Evolutionary conservation across 2,113 vertebrate genomes (phyloP), one percentile per base, ranked within the genome.

Genomic region (Oncorhynchus tshawytscha): DNA sequence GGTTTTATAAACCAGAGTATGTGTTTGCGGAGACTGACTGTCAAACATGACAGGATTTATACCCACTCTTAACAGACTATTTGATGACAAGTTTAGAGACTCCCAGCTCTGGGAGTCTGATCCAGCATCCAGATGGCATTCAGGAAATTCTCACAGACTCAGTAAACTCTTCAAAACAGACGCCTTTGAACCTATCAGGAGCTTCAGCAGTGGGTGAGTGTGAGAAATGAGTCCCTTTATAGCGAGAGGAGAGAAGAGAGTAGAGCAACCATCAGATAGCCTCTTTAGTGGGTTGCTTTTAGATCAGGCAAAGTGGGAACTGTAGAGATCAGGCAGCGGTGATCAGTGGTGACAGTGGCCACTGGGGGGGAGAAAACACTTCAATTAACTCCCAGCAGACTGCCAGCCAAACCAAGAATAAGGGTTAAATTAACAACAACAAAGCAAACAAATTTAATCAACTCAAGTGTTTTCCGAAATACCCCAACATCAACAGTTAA

Each of bases 371-470:
- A 67, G 81, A 73, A 54, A 72, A 71, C 51, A 72, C 84, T 83
- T 89, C 0, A 91, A 91, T 91, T 67, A 70, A 57, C 80, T 85
- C 86, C 78, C 81, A 74, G 80, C 81, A 57, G 54, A 57, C 54
- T 80, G 79, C 60, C 78, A 73, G 78, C 84, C 74, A 73, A 69
- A 69, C 84, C 81, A 66, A 86, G 84, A 87, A 85, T 77, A 83
- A 81, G 25, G 75, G 82, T 84, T 84, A 76, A 85, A 89, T 87
- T 81, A 91, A 89, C 86, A 84, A 81, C 62, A 69, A 84, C 75
- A 54, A 70, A 84, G 78, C 54, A 15, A 88, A 80, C 72, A 78
- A 83, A 84, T 90, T 78, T 85, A 88, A 88, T 91, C 88, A 83
- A 85, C 76, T 88, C 78, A 81, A 88, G 83, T 64, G 71, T 73